Evolutionary conservation across 2,888 invertebrate species (phyloP), one percentile per base, ranked within the genome.

Genomic region (Prosopocoilus inquinatus): DNA sequence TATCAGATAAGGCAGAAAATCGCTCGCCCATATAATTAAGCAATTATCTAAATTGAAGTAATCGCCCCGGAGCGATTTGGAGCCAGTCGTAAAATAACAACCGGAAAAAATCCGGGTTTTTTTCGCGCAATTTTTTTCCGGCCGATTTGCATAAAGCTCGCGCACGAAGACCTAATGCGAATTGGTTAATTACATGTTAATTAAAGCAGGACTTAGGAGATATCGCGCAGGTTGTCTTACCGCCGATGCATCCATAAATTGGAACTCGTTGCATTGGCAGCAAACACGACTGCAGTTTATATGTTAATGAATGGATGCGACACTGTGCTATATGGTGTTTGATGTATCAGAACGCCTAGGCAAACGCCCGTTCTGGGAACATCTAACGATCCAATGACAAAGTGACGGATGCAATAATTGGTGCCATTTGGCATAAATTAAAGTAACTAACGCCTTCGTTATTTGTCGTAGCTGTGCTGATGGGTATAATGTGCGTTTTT

Each of bases 151-250:
- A 47, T 47, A 11, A 47, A 53, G 28, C 48, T 43, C 28, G 45
- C 33, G 41, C 49, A 47, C 59, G 66, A 59, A 64, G 20, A 44
- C 47, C 63, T 65, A 66, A 67, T 64, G 55, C 60, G 66, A 64
- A 65, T 65, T 66, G 64, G 64, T 70, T 71, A 70, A 71, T 71
- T 71, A 70, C 68, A 69, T 70, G 69, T 68, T 71, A 70, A 71
- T 71, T 71, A 69, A 70, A 55, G 64, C 64, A 56, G 56, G 59
- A 56, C 64, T 60, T 63, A 60, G 59, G 53, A 52, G 58, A 62
- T 62, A 66, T 65, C 65, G 64, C 64, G 59, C 61, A 54, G 55
- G 60, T 62, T 62, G 65, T 61, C 65, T n/a, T 60, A 57, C 62
- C 62, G 64, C 66, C 64, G 65, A 63, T 61, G 66, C 65, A 65